Evolutionary conservation across 2,888 invertebrate genomes (phyloP).

Genomic region (Lasioglossum morio): DNA sequence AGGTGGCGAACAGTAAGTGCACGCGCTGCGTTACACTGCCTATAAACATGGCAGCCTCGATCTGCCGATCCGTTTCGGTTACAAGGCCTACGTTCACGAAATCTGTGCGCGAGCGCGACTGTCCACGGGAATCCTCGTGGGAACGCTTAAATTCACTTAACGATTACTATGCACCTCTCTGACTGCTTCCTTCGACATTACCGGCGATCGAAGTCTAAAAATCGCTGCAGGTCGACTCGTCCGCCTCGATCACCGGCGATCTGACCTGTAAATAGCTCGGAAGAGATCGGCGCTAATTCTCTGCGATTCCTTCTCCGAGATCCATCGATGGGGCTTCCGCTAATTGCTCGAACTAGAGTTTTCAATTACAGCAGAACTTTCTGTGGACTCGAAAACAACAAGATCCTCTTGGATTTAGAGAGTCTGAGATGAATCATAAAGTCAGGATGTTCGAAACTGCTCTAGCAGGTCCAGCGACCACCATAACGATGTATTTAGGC

Average conservation of each 20-base stretch:
- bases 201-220: conserved; percentile 18
- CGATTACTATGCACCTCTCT: conserved; percentile 30
- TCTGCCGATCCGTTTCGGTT: conserved; percentile 67
- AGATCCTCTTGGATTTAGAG: not conserved
- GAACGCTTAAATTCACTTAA: conserved; percentile 68
- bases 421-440: not conserved
- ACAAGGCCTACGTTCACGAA: conserved; percentile 50
- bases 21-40: conserved; percentile 54
- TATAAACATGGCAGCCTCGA: conserved; percentile 67
- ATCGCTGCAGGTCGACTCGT: conserved; percentile 21
- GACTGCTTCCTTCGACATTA: conserved; percentile 33
- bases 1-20: conserved; percentile 64
- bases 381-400: not conserved
- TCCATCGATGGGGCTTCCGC: not conserved
- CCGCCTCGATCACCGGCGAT: not conserved
- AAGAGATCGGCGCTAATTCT: not conserved
- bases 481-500: too few species aligned
- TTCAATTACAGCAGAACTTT: not conserved
- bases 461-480: too few species aligned
- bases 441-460: not conserved
- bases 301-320: not conserved
- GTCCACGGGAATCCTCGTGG: conserved; percentile 63
- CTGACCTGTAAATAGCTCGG: conserved; percentile 20
- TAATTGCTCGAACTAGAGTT: not conserved
- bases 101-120: conserved; percentile 30